Evolutionary conservation across 2,888 invertebrate genomes (phyloP).

Genomic region (Herminia tarsipennalis): DNA sequence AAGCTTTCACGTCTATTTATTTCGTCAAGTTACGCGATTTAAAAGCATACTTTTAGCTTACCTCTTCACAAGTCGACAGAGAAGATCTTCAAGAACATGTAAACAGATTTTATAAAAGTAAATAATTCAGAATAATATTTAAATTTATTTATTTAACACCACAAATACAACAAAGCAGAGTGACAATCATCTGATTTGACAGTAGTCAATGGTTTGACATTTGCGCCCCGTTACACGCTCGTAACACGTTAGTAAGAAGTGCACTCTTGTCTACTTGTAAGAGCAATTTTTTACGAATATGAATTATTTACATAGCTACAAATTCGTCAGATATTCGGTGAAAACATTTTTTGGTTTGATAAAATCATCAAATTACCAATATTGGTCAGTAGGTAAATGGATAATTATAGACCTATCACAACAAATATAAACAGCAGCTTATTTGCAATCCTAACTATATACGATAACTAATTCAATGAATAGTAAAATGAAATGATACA

Average conservation of each 20-base stretch:
- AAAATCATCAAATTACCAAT: too few species aligned
- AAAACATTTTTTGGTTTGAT: too few species aligned
- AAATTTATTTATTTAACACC: conserved; percentile 62
- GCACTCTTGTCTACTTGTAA: too few species aligned
- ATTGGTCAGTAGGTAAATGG: too few species aligned
- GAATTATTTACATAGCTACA: too few species aligned
- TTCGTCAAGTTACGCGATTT: conserved; percentile 29
- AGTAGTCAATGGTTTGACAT: conserved; percentile 31
- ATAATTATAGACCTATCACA: too few species aligned
- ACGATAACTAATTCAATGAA: too few species aligned
- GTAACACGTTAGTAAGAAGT: not conserved
- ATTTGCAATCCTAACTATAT: too few species aligned
- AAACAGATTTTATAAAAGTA: conserved; percentile 27
- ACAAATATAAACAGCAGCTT: too few species aligned
- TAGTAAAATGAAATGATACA: too few species aligned
- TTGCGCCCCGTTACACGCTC: conserved; percentile 30
- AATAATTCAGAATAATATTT: conserved; percentile 49
- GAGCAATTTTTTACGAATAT: too few species aligned
- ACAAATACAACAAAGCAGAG: conserved; percentile 51
- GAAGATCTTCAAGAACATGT: conserved; percentile 33
- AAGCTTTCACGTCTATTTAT: conserved; percentile 35
- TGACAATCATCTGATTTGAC: conserved; percentile 53
- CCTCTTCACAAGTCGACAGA: conserved; percentile 48
- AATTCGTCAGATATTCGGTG: too few species aligned
- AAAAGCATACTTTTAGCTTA: conserved; percentile 46